These are phyloP conservation scores for Melierax canorus DNA, from an alignment of 2,113 vertebrate genomes.

Conservation along the genomic window DNA sequence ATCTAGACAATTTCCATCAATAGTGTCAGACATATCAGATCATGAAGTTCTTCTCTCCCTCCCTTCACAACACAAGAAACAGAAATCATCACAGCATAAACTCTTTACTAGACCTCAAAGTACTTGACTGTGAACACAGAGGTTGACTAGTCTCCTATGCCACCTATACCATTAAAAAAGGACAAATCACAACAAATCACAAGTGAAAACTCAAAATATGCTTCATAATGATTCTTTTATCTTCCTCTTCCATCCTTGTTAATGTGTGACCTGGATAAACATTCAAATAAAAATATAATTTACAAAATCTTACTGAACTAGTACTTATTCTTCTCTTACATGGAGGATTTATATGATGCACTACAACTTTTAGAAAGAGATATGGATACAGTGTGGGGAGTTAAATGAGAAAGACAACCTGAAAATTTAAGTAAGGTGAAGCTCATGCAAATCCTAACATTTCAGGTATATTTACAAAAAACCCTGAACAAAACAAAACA, in stretches of 20 bases:
- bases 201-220: background rate
- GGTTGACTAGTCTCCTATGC: background rate
- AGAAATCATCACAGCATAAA: background rate
- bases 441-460: background rate
- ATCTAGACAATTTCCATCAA: background rate
- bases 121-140: background rate
- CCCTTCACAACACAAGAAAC: background rate
- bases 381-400: background rate
- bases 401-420: background rate
- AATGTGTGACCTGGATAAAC: background rate
- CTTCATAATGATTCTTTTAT: background rate
- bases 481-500: background rate
- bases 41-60: background rate
- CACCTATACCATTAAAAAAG: background rate
- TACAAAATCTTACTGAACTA: background rate
- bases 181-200: background rate
- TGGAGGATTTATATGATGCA: accelerated
- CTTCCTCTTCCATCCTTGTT: background rate
- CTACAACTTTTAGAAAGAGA: background rate
- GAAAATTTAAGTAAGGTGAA: background rate
- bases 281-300: background rate
- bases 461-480: background rate
- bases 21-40: background rate
- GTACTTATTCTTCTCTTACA: background rate
- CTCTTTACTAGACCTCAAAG: background rate